phyloP scores from a whole-genome alignment of 2,797 vertebrate genomes.

The Ctenopoma kingsleyae region DNA sequence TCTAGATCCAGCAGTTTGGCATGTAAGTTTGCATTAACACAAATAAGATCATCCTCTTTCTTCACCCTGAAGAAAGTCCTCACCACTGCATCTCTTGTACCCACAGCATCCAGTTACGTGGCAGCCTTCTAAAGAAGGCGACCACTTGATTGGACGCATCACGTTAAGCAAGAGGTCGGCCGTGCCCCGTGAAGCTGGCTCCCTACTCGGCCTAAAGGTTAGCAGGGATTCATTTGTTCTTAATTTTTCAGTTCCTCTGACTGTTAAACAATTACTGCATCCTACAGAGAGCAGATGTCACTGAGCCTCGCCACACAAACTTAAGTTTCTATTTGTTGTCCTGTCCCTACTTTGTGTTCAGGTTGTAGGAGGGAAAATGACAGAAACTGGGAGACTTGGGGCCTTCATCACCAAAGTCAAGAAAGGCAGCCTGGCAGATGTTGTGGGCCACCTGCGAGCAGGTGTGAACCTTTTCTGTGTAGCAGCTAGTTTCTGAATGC shows the following conservation, averaged over 20 bases:
- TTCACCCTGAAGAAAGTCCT: no score
- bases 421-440: slow-evolving; percentile 98
- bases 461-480: slow-evolving; percentile 78
- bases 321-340: background rate
- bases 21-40: slow-evolving; percentile 86
- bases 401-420: slow-evolving; percentile 99
- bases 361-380: slow-evolving; percentile 99
- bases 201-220: slow-evolving; percentile 95
- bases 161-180: slow-evolving; percentile 97
- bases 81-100: background rate
- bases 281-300: background rate
- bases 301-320: background rate
- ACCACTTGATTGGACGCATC: slow-evolving; percentile 97
- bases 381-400: slow-evolving; percentile 94
- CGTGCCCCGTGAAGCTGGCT: slow-evolving; percentile 95
- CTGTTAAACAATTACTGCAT: background rate
- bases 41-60: no score
- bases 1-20: slow-evolving; percentile 96
- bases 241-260: background rate
- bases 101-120: slow-evolving; percentile 96
- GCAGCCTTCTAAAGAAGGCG: slow-evolving; percentile 98
- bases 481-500: background rate
- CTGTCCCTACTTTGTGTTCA: slow-evolving; percentile 60
- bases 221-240: slow-evolving; percentile 60
- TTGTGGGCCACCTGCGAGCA: slow-evolving; percentile 96